These are phyloP conservation scores for Notarius quadriscutis DNA, from an alignment of 2,113 vertebrate genomes.

Conservation along the genomic window DNA sequence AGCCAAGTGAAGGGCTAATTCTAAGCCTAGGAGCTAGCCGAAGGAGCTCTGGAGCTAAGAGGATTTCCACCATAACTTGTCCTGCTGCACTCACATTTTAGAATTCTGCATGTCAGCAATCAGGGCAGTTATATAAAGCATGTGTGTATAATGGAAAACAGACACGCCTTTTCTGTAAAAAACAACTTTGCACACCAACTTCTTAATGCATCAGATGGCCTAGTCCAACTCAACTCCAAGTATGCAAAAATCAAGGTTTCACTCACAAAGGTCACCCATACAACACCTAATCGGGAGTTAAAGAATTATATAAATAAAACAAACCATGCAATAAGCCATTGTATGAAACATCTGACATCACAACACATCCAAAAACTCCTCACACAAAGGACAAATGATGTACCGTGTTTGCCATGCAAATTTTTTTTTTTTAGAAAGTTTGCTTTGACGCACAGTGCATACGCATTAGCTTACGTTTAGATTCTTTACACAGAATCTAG, in stretches of 20 bases:
- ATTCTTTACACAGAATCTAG: constrained; percentile 3
- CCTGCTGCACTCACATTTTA: constrained; percentile 4
- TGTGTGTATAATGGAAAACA: constrained; percentile 40
- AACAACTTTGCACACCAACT: constrained; percentile 14
- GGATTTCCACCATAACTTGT: constrained; percentile 67
- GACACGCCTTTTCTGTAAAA: constrained; percentile 26
- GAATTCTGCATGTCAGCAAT: background rate
- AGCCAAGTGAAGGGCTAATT: constrained; percentile 43
- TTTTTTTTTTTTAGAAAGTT: background rate
- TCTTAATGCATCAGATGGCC: background rate
- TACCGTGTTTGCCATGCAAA: constrained; percentile 39
- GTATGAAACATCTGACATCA: background rate
- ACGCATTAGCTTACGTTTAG: background rate
- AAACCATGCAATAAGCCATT: background rate
- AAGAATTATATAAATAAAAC: background rate
- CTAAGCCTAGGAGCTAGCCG: constrained; percentile 55
- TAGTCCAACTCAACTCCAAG: background rate
- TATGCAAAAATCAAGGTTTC: background rate
- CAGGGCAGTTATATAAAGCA: constrained; percentile 31
- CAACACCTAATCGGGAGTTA: background rate
- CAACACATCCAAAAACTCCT: background rate
- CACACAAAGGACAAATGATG: background rate
- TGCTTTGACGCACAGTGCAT: background rate
- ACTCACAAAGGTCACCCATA: background rate
- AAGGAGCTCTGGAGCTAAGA: constrained; percentile 64